A percentile compares a stretch with the other conserved stretches of the same genome.
These are phyloP conservation scores for Nysson spinosus DNA, from an alignment of 2,888 invertebrate species.

Conservation along the genomic window DNA sequence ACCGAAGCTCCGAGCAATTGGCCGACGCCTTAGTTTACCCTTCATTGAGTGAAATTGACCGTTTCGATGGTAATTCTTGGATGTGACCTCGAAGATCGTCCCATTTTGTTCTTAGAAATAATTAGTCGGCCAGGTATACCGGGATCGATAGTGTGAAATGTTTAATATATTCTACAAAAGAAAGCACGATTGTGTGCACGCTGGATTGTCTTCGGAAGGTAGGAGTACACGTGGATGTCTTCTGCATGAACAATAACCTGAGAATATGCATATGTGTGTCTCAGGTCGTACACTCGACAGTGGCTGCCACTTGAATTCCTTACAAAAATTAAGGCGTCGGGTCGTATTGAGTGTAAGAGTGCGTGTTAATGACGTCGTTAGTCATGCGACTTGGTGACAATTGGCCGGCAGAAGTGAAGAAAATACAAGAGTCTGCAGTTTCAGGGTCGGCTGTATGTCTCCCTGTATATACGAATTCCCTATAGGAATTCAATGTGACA, in stretches of 20 bases:
- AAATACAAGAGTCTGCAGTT: constrained; percentile 29
- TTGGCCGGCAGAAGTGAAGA: constrained; percentile 26
- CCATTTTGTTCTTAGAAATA: constrained; percentile 22
- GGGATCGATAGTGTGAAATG: constrained; percentile 22
- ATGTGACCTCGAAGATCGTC: neutral
- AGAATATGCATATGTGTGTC: neutral
- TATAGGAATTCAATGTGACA: constrained; percentile 13
- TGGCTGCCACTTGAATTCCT: constrained; percentile 29
- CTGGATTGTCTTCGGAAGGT: neutral
- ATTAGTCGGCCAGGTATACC: neutral
- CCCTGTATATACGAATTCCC: constrained; percentile 14
- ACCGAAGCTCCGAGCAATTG: no score
- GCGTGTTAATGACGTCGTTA: constrained; percentile 54
- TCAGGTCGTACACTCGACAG: neutral
- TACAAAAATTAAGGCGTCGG: constrained; percentile 19
- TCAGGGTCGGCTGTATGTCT: constrained; percentile 30
- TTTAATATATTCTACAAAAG: neutral
- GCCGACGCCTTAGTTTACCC: no score
- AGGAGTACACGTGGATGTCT: neutral
- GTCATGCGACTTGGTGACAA: constrained; percentile 44
- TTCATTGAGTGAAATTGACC: neutral
- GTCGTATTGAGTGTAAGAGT: constrained; percentile 28
- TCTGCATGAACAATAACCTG: constrained; percentile 7
- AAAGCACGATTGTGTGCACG: constrained; percentile 8
- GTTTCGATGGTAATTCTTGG: neutral